Percentiles rank a stretch among this genome's conserved stretches.
Evolutionary conservation across 2,888 invertebrate genomes (phyloP).

Genomic region (Ochropacha duplaris): DNA sequence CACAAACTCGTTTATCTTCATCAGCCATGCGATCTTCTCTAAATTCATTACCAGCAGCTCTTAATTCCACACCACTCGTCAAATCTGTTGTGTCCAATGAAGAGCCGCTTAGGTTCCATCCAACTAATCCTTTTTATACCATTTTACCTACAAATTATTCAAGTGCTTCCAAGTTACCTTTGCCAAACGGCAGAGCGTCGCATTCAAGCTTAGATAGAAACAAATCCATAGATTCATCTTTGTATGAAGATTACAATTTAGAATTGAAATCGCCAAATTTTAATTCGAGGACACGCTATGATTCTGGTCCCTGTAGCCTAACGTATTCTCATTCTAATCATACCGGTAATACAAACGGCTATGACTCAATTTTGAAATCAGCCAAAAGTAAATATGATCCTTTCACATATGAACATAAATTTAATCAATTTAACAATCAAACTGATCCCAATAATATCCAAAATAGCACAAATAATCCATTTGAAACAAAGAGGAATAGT

Average conservation of each 20-base stretch:
- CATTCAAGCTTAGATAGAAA: constrained; percentile 67
- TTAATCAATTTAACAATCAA: constrained; percentile 38
- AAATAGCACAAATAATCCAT: constrained; percentile 58
- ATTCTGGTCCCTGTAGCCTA: constrained; percentile 55
- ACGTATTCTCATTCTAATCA: constrained; percentile 46
- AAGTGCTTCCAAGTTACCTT: constrained; percentile 72
- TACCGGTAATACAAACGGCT: constrained; percentile 45
- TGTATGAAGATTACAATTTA: constrained; percentile 44
- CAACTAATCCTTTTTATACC: constrained; percentile 78
- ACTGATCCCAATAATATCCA: constrained; percentile 44
- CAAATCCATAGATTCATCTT: constrained; percentile 52
- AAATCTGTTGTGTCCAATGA: constrained; percentile 56
- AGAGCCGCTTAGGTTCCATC: constrained; percentile 68
- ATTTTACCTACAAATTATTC: constrained; percentile 71
- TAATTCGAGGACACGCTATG: constrained; percentile 43
- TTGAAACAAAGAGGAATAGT: constrained; percentile 59
- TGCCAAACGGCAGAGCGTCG: constrained; percentile 64
- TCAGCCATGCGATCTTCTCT: constrained; percentile 55
- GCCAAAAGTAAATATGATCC: constrained; percentile 44
- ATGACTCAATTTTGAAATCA: constrained; percentile 32
- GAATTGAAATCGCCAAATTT: constrained; percentile 59
- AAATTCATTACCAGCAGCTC: constrained; percentile 57
- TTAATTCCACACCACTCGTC: constrained; percentile 62
- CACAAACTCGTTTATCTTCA: constrained; percentile 49
- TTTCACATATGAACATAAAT: constrained; percentile 38